A percentile compares a stretch with the other conserved stretches of the same genome.
These are phyloP conservation scores for Reinhardtius hippoglossoides DNA, from an alignment of 2,113 vertebrate species.

Conservation along the genomic window DNA sequence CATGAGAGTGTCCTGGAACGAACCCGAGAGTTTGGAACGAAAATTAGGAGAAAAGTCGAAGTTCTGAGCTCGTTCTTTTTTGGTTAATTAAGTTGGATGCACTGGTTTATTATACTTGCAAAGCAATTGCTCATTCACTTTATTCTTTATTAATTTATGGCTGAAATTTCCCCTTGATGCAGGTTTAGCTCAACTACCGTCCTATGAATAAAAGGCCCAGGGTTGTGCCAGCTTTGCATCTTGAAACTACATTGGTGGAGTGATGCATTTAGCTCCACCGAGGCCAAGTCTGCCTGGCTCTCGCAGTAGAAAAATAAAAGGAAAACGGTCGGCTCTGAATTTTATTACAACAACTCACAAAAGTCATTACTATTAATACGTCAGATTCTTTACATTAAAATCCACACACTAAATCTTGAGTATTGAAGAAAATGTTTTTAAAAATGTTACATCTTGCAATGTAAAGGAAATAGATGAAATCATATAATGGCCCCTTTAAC, in stretches of 20 bases:
- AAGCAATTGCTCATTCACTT: neutral
- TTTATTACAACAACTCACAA: too few relatives aligned
- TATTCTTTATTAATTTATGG: neutral
- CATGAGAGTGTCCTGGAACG: neutral
- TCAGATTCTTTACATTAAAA: too few relatives aligned
- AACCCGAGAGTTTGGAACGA: neutral
- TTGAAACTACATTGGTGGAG: neutral
- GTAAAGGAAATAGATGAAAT: too few relatives aligned
- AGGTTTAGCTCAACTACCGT: neutral
- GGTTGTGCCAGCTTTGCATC: neutral
- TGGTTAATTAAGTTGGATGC: neutral
- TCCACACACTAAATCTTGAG: too few relatives aligned
- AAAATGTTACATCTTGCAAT: too few relatives aligned
- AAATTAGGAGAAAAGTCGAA: neutral
- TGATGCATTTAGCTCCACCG: neutral
- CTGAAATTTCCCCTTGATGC: neutral
- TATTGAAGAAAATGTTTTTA: too few relatives aligned
- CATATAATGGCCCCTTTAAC: too few relatives aligned
- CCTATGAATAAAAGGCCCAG: neutral
- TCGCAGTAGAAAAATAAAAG: neutral
- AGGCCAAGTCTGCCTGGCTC: neutral
- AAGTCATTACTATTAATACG: too few relatives aligned
- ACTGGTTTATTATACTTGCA: neutral
- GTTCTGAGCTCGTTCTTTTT: neutral
- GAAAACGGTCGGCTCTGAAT: neutral